Evolutionary conservation across 2,113 vertebrate genomes (phyloP).

Genomic region (Orthochromis malagaraziensis): DNA sequence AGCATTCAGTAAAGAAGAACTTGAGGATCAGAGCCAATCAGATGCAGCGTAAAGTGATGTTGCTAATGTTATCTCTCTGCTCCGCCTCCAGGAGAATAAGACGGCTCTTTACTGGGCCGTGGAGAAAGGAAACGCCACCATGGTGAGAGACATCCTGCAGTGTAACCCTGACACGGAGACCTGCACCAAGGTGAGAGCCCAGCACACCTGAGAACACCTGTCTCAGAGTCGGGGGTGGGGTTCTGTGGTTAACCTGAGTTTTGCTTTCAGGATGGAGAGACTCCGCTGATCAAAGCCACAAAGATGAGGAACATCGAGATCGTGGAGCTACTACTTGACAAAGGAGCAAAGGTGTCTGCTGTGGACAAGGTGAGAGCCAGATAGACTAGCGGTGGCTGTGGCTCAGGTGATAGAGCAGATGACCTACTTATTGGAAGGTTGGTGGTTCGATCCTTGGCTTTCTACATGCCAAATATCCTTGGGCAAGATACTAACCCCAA

Average conservation of each 20-base stretch:
- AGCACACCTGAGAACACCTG: not conserved
- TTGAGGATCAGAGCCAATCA: not conserved
- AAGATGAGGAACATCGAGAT: conserved; percentile 98
- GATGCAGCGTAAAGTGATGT: not conserved
- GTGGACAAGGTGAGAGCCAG: conserved; percentile 81
- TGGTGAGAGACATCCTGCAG: conserved; percentile 96
- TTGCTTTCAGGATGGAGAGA: conserved; percentile 85
- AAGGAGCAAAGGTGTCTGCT: conserved; percentile 94
- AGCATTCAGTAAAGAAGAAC: not conserved
- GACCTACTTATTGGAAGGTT: not conserved
- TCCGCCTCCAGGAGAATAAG: conserved; percentile 82
- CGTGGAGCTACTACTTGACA: conserved; percentile 94
- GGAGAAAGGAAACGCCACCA: conserved; percentile 94
- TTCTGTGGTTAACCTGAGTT: not conserved
- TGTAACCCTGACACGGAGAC: conserved; percentile 97
- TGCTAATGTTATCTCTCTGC: not conserved
- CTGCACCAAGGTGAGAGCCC: conserved; percentile 83
- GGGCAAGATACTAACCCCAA: not conserved
- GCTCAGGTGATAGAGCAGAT: not conserved
- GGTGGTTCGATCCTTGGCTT: not conserved
- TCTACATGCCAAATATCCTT: not conserved
- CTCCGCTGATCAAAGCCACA: conserved; percentile 93
- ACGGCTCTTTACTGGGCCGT: conserved; percentile 97
- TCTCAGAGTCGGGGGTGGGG: not conserved
- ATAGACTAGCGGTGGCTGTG: not conserved